Base-by-base conservation (phyloP, 1,140 invertebrate genomes). In the Polypedilum vanderplanki region DNA sequence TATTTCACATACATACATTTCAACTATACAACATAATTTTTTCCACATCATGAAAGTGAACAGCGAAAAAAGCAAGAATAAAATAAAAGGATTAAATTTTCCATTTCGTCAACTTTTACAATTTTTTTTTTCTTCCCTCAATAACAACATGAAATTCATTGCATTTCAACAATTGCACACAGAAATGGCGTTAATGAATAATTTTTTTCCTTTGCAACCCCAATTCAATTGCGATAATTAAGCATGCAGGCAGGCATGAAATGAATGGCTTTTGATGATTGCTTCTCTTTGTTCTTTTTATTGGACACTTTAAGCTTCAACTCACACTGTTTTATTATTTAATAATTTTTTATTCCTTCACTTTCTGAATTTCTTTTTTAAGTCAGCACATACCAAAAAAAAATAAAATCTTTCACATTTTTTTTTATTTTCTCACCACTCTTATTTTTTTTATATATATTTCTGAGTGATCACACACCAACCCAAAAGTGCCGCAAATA, bases 51-150 rank as follows among this genome's bases (percentile, higher is more conserved):
- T 70, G 65, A 70, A 18, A 70, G 20, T 20, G 18, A 70, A 22
- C 65, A 9, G 15, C 65, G 24, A 33, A 5, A 33, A 33, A 70
- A 7, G 17, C 65, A 22, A 70, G 46, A 33, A 33, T 18, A 70
- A 70, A 18, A 70, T 70, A 70, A 70, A 70, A 70, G 65, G 65
- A 70, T 70, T 70, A 70, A 70, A 70, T 70, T 70, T 70, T 70
- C 65, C 65, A 70, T 20, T 70, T 70, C 65, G 65, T 22, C 65
- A 70, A 22, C 15, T 70, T 22, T 70, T 70, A 57, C 46, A 57
- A 4, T 57, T n/a, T 12, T 57, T 33, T 33, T 5, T 5, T 33
- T 5, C 24, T 70, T 18, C 18, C 65, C 65, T 4, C 65, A 70
- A 18, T 15, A 70, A 70, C 18, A n/a, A 67, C 65, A 70, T 70